Base-by-base conservation (phyloP, 37 sponge, comb jelly and placozoan species). In the Halichondria panicea region DNA sequence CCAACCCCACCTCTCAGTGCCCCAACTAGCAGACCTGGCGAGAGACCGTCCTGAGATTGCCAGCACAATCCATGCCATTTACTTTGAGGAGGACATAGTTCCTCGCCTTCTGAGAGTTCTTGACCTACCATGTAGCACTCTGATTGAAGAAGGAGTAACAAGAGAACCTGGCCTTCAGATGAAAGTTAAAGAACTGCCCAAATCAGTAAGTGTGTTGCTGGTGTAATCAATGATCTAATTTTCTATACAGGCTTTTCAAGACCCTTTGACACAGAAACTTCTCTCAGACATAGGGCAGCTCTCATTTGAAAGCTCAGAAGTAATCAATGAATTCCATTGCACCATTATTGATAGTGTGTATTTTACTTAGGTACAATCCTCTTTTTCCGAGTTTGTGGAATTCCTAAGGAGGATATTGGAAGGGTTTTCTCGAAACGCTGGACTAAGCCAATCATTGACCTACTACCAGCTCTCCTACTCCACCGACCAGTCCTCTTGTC, bases 1-100 rank as follows among this genome's bases (percentile, higher is more conserved):
- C 43, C 67, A 66, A 39, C 67, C 67, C 15, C 43, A 55, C 9
- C 22, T 55, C 56, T 25, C 56, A 27, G 56, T 55, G 2, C 56
- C 56, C 4, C 25, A 25, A 25, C 56, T 55, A 6, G 25, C 56
- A 55, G 56, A 55, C 3, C 25, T 55, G 9, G 56, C 56, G 25
- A 55, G 9, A 55, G 56, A 55, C 25, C 56, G 56, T 3, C 56
- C 56, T 27, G 56, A 55, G 25, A 3, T 55, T 3, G 56, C 25
- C 56, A 27, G 25, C 56, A 55, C 56, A 3, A 55, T 55, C 22
- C 56, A 55, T 25, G 9, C 56, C 22, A 55, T 55, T 25, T 6
- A 55, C 56, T 55, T n/a, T n/a, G 56, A 55, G 56, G 56, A 7
- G 25, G 56, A 55, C 9, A n/a, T 55, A 25, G 56, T 55, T 25